Base-by-base conservation (phyloP, 1,140 invertebrate genomes). In the Drosophila sucinea region DNA sequence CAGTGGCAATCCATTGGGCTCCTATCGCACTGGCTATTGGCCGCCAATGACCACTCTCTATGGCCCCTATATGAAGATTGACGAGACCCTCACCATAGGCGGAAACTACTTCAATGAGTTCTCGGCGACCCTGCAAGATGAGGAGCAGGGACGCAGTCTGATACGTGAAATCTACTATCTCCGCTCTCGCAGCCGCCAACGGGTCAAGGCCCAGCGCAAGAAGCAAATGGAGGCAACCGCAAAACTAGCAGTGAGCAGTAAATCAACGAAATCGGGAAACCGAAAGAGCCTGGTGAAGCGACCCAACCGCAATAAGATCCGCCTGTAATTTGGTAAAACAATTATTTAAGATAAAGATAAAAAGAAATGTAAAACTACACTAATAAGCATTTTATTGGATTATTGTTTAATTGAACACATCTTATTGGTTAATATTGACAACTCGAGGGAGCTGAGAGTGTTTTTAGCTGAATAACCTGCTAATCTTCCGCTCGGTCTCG, bases 31-130 rank as follows among this genome's bases (percentile, higher is more conserved):
- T 3, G 90, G 90, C 51, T 90, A 91, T 54, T 92, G 91, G 91
- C 91, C 91, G 23, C 91, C 91, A 3, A 90, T 92, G 87, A 90
- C 91, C 4, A 92, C 90, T 1, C 72, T 91, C 0, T 91, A 90
- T 35, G 91, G 91, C 0, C 91, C 91, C 6, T 92, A 92, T 47
- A 73, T 92, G 74, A 92, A 91, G 60, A 87, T 92, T 38, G 85
- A 91, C 40, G 85, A 92, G 54, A 85, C 87, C 0, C 74, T 92
- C 3, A 91, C 82, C 1, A 85, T 92, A 3, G 89, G 70, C 0
- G 82, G 84, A 6, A 91, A 92, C 62, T 92, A 82, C 56, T 92
- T 92, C 11, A 86, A 70, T 5, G 91, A 92, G 65, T 92, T 92
- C 60, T 80, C 90, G 0, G 90, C 86, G n/a, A 90, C 91, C 0